Evolutionary conservation across 2,797 vertebrate genomes (phyloP).

Genomic region (Smutsia temminckii): DNA sequence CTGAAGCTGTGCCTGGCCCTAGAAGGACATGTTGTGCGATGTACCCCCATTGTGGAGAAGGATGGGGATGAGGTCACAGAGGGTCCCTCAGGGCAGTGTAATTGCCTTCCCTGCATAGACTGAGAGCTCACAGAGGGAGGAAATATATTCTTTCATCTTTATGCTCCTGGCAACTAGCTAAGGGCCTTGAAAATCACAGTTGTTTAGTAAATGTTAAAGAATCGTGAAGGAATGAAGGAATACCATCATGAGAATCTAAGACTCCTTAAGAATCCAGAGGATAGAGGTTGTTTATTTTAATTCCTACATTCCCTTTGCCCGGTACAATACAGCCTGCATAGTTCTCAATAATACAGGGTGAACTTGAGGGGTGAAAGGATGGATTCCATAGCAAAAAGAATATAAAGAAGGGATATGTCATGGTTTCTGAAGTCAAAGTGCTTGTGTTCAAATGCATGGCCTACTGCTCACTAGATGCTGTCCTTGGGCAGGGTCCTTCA

Average conservation of each 20-base stretch:
- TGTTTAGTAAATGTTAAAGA: neutral
- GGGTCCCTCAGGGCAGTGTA: neutral
- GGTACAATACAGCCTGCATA: neutral
- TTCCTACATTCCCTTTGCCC: neutral
- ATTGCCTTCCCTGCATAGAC: neutral
- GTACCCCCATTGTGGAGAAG: accelerated
- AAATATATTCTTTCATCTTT: neutral
- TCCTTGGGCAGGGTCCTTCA: neutral
- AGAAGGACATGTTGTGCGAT: neutral
- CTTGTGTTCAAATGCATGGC: neutral
- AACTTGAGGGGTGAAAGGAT: neutral
- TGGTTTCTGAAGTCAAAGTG: neutral
- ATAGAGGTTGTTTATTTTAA: neutral
- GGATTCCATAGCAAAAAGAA: neutral
- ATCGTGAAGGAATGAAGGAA: neutral
- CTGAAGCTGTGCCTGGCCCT: neutral
- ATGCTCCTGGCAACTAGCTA: neutral
- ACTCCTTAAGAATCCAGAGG: neutral
- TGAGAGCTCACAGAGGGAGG: neutral
- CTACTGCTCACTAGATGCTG: neutral
- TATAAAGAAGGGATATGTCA: neutral
- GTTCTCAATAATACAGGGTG: neutral
- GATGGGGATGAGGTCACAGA: neutral
- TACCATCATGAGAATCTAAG: neutral
- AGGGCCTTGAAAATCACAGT: neutral